These are phyloP conservation scores for Geotrypetes seraphini DNA, from an alignment of 2,797 vertebrate species.

Conservation along the genomic window DNA sequence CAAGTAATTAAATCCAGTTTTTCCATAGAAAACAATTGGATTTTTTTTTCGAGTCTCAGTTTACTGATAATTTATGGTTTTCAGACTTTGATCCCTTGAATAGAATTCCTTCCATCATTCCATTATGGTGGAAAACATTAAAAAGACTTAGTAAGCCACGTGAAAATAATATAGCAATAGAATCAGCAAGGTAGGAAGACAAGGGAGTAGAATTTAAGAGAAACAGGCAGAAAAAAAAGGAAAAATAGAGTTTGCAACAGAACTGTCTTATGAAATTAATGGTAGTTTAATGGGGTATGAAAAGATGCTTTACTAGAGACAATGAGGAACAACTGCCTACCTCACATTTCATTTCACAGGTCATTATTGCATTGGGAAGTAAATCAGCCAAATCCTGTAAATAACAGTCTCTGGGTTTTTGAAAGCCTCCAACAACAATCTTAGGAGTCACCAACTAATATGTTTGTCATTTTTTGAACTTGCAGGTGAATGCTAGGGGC, in stretches of 20 bases:
- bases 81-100: too few relatives aligned
- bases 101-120: too few relatives aligned
- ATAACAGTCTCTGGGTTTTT: constrained; percentile 63
- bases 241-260: neutral
- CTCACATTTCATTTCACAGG: constrained; percentile 75
- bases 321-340: constrained; percentile 71
- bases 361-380: constrained; percentile 78
- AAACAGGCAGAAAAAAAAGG: constrained; percentile 22
- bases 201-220: neutral
- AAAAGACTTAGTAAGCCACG: too few relatives aligned
- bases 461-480: constrained; percentile 62
- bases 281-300: constrained; percentile 70
- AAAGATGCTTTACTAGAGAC: constrained; percentile 66
- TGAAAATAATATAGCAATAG: too few relatives aligned
- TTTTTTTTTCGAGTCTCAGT: too few relatives aligned
- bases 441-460: constrained; percentile 51
- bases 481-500: constrained; percentile 52
- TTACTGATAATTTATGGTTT: too few relatives aligned
- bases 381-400: constrained; percentile 74
- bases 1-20: too few relatives aligned
- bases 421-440: constrained; percentile 55
- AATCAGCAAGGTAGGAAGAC: too few relatives aligned
- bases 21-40: too few relatives aligned
- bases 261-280: constrained; percentile 58
- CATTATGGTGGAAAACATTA: too few relatives aligned